Base-by-base conservation (phyloP, 2,113 vertebrate genomes). In the Heloderma charlesbogerti region DNA sequence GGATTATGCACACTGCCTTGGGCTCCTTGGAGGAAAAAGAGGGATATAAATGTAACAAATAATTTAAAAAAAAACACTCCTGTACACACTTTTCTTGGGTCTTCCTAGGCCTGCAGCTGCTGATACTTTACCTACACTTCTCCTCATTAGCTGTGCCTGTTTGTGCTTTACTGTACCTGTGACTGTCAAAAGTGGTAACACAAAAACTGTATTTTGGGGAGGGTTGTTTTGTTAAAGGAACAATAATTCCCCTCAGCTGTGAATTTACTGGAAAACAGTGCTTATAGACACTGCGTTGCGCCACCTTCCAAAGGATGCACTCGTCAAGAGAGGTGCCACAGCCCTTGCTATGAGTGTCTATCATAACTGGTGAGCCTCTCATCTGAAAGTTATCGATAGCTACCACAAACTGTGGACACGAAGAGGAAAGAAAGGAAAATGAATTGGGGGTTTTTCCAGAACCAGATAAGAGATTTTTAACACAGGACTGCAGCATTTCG, bases 251-350 rank as follows among this genome's bases (percentile, higher is more conserved):
- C 77, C 81, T 16, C 13, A 79, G 0, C 9, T 18, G 1, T 0
- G 0, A 0, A 3, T 31, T 92, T 79, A 29, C 74, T 86, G 89
- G 79, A 81, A 87, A 79, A 74, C 66, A 22, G 4, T 9, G 31
- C 57, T 91, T 79, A n/a, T n/a, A 72, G 88, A 37, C 51, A 67
- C 60, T 13, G 34, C 74, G 6, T 7, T 3, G 1, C 0, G 0
- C 31, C 10, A 86, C 10, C 37, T 45, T 0, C 27, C 27, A 87
- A 80, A 80, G 54, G 43, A 80, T 0, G 25, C 45, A 1, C 0
- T 87, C 69, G 9, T 34, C 78, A 1, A 57, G 2, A 29, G 66
- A 10, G 16, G 2, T 0, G 25, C 20, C 0, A 0, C 37, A 45
- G 34, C 75, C 51, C 72, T 78, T 85, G 71, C 72, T 86, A 25